Base-by-base conservation (phyloP, 1,140 invertebrate species). In the Drosophila bocqueti region DNA sequence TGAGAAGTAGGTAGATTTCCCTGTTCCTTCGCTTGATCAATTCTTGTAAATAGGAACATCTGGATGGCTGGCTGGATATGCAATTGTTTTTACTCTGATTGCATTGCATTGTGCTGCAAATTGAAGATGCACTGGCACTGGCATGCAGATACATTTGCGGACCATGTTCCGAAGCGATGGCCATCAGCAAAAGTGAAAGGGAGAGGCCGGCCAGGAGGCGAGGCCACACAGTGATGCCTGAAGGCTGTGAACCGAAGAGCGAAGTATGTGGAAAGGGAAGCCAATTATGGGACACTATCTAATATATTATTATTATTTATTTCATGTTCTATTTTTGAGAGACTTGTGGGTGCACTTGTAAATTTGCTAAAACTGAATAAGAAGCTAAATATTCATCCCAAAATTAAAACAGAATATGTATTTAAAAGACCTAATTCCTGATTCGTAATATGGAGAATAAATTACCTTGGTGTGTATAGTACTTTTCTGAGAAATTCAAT, bases 51-150 rank as follows among this genome's bases (percentile, higher is more conserved):
- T 4, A 13, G 34, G 0, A 11, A 36, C 11, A 11, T 36, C 11
- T 13, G 34, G 11, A 11, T 36, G 34, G 26, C 36, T 18, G 68
- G 26, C 16, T 31, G 40, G 21, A 36, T 24, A 57, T 42, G 4
- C 49, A 77, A 57, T 76, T 76, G 57, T 68, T 77, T 68, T 57
- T 57, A 34, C 42, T 50, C 63, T 61, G 73, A 68, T 77, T 76
- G 55, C 63, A 38, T 42, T 21, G 63, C 63, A 77, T 77, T 77
- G 75, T 73, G 38, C 26, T 36, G 36, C 52, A 49, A 72, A 72
- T 71, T 36, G 45, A 26, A 71, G 69, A 49, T 49, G 63, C 45
- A 34, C 36, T 24, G 18, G 16, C n/a, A n/a, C n/a, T 24, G 18
- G 16, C 29, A 16, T 16, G 24, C 60, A 47, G 16, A 61, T 29